Conservation (phyloP, 2,797 vertebrate genomes). For the Sebastes diploproa region DNA sequence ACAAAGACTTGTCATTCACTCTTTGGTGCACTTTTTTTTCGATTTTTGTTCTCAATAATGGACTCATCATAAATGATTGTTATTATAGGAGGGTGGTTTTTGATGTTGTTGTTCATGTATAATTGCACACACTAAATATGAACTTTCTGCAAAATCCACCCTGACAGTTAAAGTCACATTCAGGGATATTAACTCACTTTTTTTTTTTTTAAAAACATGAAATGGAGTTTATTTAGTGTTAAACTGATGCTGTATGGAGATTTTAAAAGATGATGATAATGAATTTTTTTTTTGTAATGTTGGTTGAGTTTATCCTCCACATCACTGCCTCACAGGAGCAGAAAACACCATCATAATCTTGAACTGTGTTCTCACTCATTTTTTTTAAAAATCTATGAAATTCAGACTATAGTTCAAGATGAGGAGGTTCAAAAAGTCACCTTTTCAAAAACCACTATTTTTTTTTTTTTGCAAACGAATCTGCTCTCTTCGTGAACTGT, state of each 20-base stretch:
- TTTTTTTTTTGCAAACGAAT: constrained; percentile 12
- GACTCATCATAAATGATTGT: constrained; percentile 9
- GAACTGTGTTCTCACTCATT: constrained; percentile 8
- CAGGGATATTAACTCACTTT: constrained; percentile 49
- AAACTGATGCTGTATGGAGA: background rate
- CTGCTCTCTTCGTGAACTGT: constrained; percentile 46
- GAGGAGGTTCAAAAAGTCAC: background rate
- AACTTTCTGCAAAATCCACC: constrained; percentile 35
- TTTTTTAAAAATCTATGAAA: background rate
- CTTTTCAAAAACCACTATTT: constrained; percentile 9
- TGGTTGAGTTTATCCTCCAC: constrained; percentile 10
- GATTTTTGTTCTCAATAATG: constrained; percentile 25
- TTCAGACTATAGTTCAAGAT: background rate
- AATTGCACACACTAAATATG: constrained; percentile 41
- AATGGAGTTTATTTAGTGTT: background rate
- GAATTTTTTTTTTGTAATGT: background rate
- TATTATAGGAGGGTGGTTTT: constrained; percentile 37
- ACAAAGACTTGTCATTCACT: constrained; percentile 28
- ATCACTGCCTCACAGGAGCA: constrained; percentile 20
- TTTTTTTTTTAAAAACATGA: background rate
- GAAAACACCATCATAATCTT: background rate
- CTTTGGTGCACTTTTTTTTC: constrained; percentile 35
- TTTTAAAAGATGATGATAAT: background rate
- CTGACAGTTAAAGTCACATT: constrained; percentile 56
- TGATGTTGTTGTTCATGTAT: constrained; percentile 50